These are phyloP conservation scores for Microctonus brassicae DNA, from an alignment of 2,888 invertebrate genomes.

Conservation along the genomic window DNA sequence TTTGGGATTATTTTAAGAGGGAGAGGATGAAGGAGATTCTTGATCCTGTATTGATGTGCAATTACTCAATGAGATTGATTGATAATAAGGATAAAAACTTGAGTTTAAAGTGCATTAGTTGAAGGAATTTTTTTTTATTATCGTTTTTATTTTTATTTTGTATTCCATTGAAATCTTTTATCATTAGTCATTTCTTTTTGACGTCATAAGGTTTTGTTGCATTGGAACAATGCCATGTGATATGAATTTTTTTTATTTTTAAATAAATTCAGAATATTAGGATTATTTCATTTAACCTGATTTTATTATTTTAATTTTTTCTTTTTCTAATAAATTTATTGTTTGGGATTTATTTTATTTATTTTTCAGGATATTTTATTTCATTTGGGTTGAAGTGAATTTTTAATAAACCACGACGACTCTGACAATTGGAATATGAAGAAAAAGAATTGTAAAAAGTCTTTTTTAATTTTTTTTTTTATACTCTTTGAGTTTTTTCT, in stretches of 20 bases:
- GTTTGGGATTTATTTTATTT: neutral
- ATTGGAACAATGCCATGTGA: slow-evolving; percentile 10
- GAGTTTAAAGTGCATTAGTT: no score
- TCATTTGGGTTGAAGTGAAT: neutral
- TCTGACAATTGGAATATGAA: neutral
- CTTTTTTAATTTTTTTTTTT: no score
- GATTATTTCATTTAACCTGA: slow-evolving; percentile 21
- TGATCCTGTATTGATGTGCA: no score
- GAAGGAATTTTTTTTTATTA: no score
- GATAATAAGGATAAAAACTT: no score
- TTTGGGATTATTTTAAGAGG: no score
- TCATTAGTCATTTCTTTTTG: slow-evolving; percentile 19
- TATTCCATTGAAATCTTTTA: neutral
- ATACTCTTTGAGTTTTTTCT: neutral
- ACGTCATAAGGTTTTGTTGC: slow-evolving; percentile 21
- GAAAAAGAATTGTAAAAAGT: neutral
- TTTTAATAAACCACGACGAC: neutral
- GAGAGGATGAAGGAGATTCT: no score
- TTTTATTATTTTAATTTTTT: slow-evolving; percentile 5
- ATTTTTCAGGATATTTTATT: neutral
- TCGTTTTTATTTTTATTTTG: no score
- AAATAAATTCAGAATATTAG: no score
- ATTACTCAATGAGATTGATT: no score
- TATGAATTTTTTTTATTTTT: slow-evolving; percentile 21
- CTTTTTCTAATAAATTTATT: neutral